phyloP scores from a whole-genome alignment of 2,888 invertebrate species.

The Luperina nickerlii region DNA sequence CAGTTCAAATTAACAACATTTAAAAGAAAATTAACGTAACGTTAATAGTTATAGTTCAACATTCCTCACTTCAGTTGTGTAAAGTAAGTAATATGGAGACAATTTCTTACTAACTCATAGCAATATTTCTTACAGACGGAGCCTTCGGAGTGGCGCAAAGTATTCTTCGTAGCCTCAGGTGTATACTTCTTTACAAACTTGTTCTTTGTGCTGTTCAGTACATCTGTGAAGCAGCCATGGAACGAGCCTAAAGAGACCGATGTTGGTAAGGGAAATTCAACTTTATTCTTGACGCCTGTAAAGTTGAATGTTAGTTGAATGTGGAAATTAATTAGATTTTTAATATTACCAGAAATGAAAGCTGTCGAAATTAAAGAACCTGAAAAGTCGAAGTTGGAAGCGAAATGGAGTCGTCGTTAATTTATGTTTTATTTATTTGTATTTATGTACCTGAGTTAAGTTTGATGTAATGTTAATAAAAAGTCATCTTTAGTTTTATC shows the following conservation, averaged over 20 bases:
- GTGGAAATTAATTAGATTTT: conserved; percentile 38
- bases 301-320: conserved; percentile 1
- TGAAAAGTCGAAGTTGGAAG: conserved; percentile 55
- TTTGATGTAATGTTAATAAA: conserved; percentile 43
- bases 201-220: conserved; percentile 93
- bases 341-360: conserved; percentile 72
- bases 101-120: conserved; percentile 21
- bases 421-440: conserved; percentile 48
- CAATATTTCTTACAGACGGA: conserved; percentile 87
- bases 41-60: background rate
- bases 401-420: conserved; percentile 45
- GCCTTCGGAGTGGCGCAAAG: conserved; percentile 92
- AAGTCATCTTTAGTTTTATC: conserved; percentile 18
- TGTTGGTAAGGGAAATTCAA: conserved; percentile 69
- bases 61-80: background rate
- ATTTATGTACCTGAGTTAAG: conserved; percentile 65
- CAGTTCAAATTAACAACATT: too few relatives aligned
- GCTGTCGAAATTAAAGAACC: conserved; percentile 70
- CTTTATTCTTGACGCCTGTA: background rate
- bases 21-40: background rate
- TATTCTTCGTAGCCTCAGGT: conserved; percentile 93
- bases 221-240: conserved; percentile 93
- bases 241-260: conserved; percentile 89
- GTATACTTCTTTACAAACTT: conserved; percentile 93
- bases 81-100: background rate